phyloP scores from a whole-genome alignment of 2,113 vertebrate genomes.

The Cettia cetti region DNA sequence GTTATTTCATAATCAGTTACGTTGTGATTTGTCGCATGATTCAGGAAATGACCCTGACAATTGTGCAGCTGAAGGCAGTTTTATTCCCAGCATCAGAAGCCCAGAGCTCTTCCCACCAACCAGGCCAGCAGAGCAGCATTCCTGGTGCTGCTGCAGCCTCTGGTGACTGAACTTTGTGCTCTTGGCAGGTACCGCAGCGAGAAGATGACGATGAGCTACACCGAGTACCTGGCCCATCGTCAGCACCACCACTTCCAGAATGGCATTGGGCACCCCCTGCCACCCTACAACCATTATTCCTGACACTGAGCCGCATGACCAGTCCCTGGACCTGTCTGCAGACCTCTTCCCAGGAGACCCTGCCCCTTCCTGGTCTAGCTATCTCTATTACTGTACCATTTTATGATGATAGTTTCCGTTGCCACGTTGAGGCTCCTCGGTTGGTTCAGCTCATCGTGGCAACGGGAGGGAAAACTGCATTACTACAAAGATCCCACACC shows the following conservation, averaged over 20 bases:
- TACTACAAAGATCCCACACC: constrained; percentile 75
- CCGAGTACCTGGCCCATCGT: constrained; percentile 98
- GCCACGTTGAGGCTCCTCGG: constrained; percentile 75
- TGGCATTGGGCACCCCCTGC: constrained; percentile 97
- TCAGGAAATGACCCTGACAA: neutral
- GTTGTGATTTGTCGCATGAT: neutral
- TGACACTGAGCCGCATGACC: constrained; percentile 99
- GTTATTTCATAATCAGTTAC: neutral
- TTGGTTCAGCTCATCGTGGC: constrained; percentile 82
- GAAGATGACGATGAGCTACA: constrained; percentile 99
- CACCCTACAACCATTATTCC: constrained; percentile 99
- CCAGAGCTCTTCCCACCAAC: neutral
- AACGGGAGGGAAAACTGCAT: constrained; percentile 90
- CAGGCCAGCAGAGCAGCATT: neutral
- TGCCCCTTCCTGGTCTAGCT: constrained; percentile 99
- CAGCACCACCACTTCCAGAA: constrained; percentile 99
- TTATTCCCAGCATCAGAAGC: neutral
- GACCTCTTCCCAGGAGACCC: constrained; percentile 99
- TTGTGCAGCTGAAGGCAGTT: neutral
- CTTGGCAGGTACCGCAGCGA: constrained; percentile 95
- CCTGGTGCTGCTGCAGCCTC: neutral
- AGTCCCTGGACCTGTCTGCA: constrained; percentile 98
- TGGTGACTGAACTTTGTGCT: neutral
- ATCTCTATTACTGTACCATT: constrained; percentile 99
- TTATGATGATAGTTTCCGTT: constrained; percentile 99